Evolutionary conservation across 2,888 invertebrate species (phyloP), one percentile per base, ranked within the genome.

Genomic region (Microplitis manilae): DNA sequence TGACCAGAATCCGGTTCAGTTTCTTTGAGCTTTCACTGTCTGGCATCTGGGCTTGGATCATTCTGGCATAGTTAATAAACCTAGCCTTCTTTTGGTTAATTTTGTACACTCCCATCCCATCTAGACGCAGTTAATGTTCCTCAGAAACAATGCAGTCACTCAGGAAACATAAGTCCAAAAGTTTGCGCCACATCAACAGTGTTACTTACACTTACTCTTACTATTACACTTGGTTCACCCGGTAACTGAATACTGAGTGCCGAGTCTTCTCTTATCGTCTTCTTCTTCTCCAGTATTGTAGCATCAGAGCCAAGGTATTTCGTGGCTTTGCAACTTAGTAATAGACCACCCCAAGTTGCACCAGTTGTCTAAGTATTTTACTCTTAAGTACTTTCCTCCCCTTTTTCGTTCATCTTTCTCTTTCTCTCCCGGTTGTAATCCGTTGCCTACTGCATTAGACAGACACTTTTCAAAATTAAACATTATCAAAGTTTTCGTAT

Each of bases 241-340:
- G 83, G 83, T 84, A 84, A 85, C 84, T 85, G 82, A 83, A 84
- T 85, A 85, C 84, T 50, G 50, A 84, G 84, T 85, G 82, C 83
- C 79, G 68, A 73, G 40, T 50, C 30, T 30, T 13, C 50, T 13
- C 50, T 13, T 8, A 50, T 8, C 50, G 8, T 8, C 8, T 8
- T 50, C 13, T 50, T 50, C 50, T 50, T 50, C 50, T 50, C 13
- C 4, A 50, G 50, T 13, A 50, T 50, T 50, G 50, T 50, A 50
- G 50, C 13, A 50, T 50, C 50, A 50, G 9, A 50, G 50, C 8
- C 50, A 50, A 65, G 15, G 71, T 75, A 77, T 71, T 74, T 65
- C 6, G n/a, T 60, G 64, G 65, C 77, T 73, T 73, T 69, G 59
- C 64, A 68, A 77, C 64, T 73, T 73, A 69, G 73, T 77, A 69